Conservation (phyloP, 2,113 vertebrate species). For the Chloropsis hardwickii region DNA sequence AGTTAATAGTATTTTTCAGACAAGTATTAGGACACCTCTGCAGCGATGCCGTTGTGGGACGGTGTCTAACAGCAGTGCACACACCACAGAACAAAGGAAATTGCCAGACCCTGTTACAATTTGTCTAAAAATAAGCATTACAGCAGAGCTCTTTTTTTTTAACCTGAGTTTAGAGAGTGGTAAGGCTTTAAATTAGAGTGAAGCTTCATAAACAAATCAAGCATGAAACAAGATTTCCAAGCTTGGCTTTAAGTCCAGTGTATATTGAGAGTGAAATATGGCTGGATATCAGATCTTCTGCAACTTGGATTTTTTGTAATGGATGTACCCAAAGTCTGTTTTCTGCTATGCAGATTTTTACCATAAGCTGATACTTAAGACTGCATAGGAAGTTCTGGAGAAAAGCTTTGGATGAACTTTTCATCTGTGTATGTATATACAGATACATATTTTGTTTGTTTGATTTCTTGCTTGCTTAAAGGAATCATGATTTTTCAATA, state of each 20-base stretch:
- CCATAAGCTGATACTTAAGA: not conserved
- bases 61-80: constrained; percentile 48
- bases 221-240: not conserved
- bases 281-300: not conserved
- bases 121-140: constrained; percentile 59
- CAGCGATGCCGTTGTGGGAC: constrained; percentile 30
- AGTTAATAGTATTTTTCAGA: constrained; percentile 63
- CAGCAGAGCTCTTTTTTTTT: constrained; percentile 58
- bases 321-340: not conserved
- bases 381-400: not conserved
- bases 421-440: not conserved
- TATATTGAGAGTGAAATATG: not conserved
- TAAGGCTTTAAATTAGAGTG: constrained; percentile 32
- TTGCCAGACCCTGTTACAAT: constrained; percentile 47
- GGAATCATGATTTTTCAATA: not conserved
- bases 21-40: constrained; percentile 42
- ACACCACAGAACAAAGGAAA: constrained; percentile 56
- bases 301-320: not conserved
- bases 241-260: not conserved
- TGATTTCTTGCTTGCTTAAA: not conserved
- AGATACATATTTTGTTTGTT: not conserved
- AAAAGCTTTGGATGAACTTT: not conserved
- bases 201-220: constrained; percentile 25
- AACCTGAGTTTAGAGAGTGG: constrained; percentile 40
- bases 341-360: not conserved